Evolutionary conservation across 2,113 vertebrate genomes (phyloP), one percentile per base, ranked within the genome.

Genomic region (Lichenostomus cassidix): DNA sequence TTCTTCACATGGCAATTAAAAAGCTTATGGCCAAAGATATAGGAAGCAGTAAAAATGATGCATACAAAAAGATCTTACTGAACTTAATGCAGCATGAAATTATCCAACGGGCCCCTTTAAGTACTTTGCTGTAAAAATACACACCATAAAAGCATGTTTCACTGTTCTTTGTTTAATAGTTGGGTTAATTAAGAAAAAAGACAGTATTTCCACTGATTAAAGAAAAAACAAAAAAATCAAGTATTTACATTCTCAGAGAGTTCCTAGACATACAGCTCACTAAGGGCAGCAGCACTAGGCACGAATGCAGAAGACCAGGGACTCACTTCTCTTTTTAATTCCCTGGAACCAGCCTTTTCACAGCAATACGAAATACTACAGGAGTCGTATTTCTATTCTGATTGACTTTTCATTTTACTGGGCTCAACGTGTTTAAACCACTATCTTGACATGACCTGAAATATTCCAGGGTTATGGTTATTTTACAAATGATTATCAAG

Each of bases 71-170:
- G 91, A 96, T 94, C 92, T 90, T 80, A 64, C 83, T 55, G 78
- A 96, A 97, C 55, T 95, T 97, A 97, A 97, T 87, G 92, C 90
- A 85, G 86, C 96, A 87, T 97, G 96, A 97, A 97, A 97, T 96
- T 97, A 97, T 96, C 89, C 95, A 95, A 92, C 9, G 3, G 92
- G 88, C 60, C 6, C 4, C 76, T 94, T 97, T 96, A 97, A 97
- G 95, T 91, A 77, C 92, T 91, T 93, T 62, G 81, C 89, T 93
- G 80, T 83, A 94, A 97, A 97, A 96, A 96, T 74, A 92, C 62
- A 96, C 67, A 94, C 35, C n/a, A 95, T 85, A 95, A 96, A 95
- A 92, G 81, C 80, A 91, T 29, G 88, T 94, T 81, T 94, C 89
- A 88, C 29, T 80, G 80, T 49, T 88, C 88, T 92, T 84, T 86